phyloP scores from a whole-genome alignment of 2,888 invertebrate genomes.

The Leptopilina syphax region DNA sequence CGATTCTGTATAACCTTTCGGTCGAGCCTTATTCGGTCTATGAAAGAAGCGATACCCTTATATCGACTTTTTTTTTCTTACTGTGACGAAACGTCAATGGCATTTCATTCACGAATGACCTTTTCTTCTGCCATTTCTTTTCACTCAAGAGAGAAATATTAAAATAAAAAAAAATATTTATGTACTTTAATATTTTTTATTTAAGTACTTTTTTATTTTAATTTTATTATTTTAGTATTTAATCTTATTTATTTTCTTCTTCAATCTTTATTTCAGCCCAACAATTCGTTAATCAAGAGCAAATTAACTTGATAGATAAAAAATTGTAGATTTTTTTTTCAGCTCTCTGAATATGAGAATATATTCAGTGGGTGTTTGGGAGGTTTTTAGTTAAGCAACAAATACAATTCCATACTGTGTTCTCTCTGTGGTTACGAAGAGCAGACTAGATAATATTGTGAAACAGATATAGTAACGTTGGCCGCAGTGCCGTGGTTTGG shows the following conservation, averaged over 20 bases:
- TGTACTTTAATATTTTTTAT: no score
- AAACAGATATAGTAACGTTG: conserved; percentile 70
- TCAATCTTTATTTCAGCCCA: no score
- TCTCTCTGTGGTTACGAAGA: conserved; percentile 66
- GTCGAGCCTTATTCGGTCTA: conserved; percentile 66
- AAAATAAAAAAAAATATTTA: no score
- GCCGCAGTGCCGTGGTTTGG: conserved; percentile 74
- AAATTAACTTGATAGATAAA: no score
- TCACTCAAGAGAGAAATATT: conserved; percentile 46
- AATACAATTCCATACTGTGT: conserved; percentile 74
- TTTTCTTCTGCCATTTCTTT: conserved; percentile 64
- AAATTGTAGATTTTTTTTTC: not conserved
- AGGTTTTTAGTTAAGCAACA: conserved; percentile 64
- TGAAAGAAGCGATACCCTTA: conserved; percentile 74
- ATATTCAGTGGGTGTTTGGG: conserved; percentile 48
- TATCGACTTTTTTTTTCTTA: conserved; percentile 71
- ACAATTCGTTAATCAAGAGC: no score
- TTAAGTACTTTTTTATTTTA: no score
- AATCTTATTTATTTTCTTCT: no score
- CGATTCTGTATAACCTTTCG: conserved; percentile 77
- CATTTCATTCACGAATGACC: conserved; percentile 68
- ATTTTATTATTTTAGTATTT: no score
- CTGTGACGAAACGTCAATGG: conserved; percentile 54
- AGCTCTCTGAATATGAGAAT: conserved; percentile 40
- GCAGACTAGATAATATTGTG: conserved; percentile 74